phyloP scores from a whole-genome alignment of 2,113 vertebrate species.

The Chunga burmeisteri region DNA sequence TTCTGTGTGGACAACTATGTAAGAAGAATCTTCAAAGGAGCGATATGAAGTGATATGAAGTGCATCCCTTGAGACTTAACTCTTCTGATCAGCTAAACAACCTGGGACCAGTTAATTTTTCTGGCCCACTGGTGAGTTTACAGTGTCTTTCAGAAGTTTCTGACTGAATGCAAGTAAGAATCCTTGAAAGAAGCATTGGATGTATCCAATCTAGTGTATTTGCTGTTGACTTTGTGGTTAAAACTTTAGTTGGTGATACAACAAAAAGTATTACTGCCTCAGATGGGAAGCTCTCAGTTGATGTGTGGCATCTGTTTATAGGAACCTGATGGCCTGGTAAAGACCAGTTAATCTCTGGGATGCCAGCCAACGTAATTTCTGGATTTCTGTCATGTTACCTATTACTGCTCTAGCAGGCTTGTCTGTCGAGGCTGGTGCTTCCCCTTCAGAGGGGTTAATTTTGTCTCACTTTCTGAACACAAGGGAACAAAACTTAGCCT shows the following conservation, averaged over 20 bases:
- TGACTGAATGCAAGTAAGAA: background rate
- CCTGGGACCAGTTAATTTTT: background rate
- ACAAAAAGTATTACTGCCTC: background rate
- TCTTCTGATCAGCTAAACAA: background rate
- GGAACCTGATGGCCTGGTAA: background rate
- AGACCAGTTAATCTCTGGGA: background rate
- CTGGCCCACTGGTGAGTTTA: background rate
- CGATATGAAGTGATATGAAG: background rate
- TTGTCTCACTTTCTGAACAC: background rate
- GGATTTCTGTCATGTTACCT: background rate
- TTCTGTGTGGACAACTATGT: background rate
- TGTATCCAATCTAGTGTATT: background rate
- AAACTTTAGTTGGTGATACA: background rate
- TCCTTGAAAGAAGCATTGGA: background rate
- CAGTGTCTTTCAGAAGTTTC: background rate
- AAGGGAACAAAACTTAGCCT: background rate
- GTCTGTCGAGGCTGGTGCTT: background rate
- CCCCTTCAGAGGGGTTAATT: slow-evolving; percentile 4
- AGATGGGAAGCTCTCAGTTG: background rate
- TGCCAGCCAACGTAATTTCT: background rate
- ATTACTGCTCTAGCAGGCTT: background rate
- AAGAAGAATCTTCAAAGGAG: background rate
- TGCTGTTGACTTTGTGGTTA: background rate
- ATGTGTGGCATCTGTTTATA: background rate
- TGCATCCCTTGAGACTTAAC: background rate